Conservation (phyloP, 2,888 invertebrate genomes). For the Zelleria hepariella region DNA sequence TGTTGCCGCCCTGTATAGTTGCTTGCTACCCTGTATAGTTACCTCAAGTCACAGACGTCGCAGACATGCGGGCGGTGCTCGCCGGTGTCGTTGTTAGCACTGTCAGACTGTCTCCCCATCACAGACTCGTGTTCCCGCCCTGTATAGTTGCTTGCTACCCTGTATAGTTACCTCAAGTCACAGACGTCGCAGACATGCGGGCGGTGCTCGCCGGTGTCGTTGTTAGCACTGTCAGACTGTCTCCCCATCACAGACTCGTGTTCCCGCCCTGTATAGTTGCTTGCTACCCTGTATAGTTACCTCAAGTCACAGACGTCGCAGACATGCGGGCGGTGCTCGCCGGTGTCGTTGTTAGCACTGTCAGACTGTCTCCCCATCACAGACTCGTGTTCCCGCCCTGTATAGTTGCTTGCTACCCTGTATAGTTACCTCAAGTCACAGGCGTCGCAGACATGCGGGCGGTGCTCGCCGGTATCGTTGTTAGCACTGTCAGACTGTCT, state of each 20-base stretch:
- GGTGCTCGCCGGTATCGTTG: conserved; percentile 45
- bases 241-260: background rate
- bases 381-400: too few species aligned
- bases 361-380: too few species aligned
- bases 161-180: background rate
- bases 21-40: too few species aligned
- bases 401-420: too few species aligned
- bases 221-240: background rate
- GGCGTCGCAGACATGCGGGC: conserved; percentile 60
- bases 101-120: background rate
- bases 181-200: background rate
- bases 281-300: background rate
- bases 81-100: background rate
- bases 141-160: background rate
- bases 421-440: conserved; percentile 51
- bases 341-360: background rate
- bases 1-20: conserved; percentile 27
- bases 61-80: background rate
- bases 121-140: too few species aligned
- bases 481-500: conserved; percentile 50
- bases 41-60: background rate
- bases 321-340: background rate
- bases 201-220: too few species aligned
- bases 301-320: background rate
- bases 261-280: background rate